These are phyloP conservation scores for Actenoides lindsayi DNA, from an alignment of 2,113 vertebrate genomes.

Conservation along the genomic window DNA sequence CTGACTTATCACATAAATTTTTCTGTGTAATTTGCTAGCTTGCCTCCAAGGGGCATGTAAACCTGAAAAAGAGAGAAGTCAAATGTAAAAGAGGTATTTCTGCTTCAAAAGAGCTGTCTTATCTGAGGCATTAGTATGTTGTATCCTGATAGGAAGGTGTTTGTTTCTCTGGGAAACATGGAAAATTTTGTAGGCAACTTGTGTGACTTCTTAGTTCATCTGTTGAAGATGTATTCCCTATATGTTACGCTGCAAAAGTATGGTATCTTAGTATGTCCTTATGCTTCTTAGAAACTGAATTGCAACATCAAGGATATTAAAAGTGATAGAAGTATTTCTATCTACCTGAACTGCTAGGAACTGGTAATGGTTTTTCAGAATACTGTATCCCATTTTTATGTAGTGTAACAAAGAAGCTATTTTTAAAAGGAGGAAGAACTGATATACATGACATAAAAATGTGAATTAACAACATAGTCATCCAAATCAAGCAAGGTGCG, in stretches of 20 bases:
- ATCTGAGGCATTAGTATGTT: neutral
- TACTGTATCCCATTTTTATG: neutral
- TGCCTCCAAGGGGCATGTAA: conserved; percentile 23
- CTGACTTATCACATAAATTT: conserved; percentile 39
- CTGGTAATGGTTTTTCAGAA: neutral
- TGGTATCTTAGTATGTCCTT: neutral
- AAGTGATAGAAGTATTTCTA: neutral
- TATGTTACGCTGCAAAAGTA: neutral
- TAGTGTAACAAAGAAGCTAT: neutral
- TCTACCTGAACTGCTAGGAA: neutral
- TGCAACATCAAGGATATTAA: neutral
- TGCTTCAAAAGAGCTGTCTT: neutral
- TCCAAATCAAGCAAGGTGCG: neutral
- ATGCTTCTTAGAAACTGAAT: neutral
- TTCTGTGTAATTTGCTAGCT: conserved; percentile 44
- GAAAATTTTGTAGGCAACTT: neutral
- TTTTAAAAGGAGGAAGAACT: neutral
- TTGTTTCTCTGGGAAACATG: neutral
- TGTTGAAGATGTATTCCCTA: neutral
- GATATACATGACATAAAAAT: neutral
- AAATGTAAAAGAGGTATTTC: conserved; percentile 32
- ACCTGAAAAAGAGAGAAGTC: conserved; percentile 26
- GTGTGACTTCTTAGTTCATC: neutral
- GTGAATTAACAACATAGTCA: neutral
- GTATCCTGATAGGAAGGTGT: neutral